Evolutionary conservation across 2,113 vertebrate genomes (phyloP).

Genomic region (Chiloscyllium plagiosum): DNA sequence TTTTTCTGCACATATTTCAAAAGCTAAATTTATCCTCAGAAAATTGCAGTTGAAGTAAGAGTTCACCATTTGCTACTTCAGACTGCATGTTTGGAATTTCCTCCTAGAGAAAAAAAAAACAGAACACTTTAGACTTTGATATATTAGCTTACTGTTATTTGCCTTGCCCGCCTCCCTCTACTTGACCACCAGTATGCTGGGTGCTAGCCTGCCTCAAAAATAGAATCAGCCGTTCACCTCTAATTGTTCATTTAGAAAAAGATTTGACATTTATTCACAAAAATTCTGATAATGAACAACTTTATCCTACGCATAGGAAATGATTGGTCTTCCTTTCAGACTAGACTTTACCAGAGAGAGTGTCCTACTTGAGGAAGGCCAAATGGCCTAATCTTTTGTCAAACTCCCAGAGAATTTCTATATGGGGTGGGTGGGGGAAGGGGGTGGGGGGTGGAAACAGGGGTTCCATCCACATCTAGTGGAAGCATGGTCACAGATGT

Average conservation of each 20-base stretch:
- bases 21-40: neutral
- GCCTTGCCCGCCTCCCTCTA: neutral
- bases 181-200: neutral
- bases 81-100: neutral
- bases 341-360: neutral
- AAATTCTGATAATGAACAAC: neutral
- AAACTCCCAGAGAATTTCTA: neutral
- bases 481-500: constrained; percentile 42
- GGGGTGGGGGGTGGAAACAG: no score
- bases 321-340: neutral
- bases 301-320: neutral
- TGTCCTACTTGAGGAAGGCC: no score
- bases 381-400: neutral
- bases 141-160: neutral
- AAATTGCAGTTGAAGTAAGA: neutral
- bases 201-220: no score
- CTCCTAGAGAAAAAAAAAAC: neutral
- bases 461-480: constrained; percentile 41
- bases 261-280: neutral
- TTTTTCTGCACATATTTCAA: neutral
- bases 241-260: neutral
- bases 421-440: neutral
- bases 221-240: neutral
- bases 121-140: neutral
- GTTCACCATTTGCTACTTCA: neutral